Conservation (phyloP, 2,113 vertebrate species). For the Ammodytes dubius region DNA sequence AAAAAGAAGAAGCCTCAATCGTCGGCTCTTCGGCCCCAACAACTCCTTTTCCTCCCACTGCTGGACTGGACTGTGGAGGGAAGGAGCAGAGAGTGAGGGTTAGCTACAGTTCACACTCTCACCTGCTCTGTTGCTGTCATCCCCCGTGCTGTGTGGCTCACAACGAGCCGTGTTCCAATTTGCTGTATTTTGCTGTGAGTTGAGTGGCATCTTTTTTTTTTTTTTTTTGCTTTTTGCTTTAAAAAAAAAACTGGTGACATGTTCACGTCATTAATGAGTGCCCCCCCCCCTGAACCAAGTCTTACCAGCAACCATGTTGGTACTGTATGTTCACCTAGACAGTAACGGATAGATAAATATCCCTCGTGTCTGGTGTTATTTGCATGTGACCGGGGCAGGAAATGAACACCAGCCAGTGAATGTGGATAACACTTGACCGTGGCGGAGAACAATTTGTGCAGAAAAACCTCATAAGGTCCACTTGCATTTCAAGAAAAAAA, state of each 20-base stretch:
- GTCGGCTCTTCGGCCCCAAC: slow-evolving; percentile 32
- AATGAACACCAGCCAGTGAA: slow-evolving; percentile 50
- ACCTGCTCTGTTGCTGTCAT: slow-evolving; percentile 54
- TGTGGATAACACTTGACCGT: not conserved
- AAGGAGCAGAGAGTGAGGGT: slow-evolving; percentile 33
- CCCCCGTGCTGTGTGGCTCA: slow-evolving; percentile 56
- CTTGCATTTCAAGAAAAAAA: slow-evolving; percentile 34
- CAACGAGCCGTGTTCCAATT: slow-evolving; percentile 28
- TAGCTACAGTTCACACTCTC: slow-evolving; percentile 52
- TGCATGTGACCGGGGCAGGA: slow-evolving; percentile 73
- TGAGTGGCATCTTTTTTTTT: slow-evolving; percentile 58
- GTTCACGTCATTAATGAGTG: slow-evolving; percentile 56
- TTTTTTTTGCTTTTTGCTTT: slow-evolving; percentile 32
- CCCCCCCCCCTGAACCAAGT: slow-evolving; percentile 32
- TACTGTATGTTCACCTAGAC: slow-evolving; percentile 56
- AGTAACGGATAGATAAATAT: slow-evolving; percentile 45
- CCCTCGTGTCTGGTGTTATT: slow-evolving; percentile 70
- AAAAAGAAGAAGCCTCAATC: slow-evolving; percentile 2
- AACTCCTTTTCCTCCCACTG: slow-evolving; percentile 24
- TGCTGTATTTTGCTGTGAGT: slow-evolving; percentile 75
- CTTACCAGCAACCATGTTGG: slow-evolving; percentile 57
- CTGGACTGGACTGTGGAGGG: slow-evolving; percentile 34
- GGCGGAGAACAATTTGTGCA: slow-evolving; percentile 14
- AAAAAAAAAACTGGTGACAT: slow-evolving; percentile 43
- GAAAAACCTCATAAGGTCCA: slow-evolving; percentile 30